Conservation (phyloP, 2,113 vertebrate genomes). For the Podarcis cretensis region DNA sequence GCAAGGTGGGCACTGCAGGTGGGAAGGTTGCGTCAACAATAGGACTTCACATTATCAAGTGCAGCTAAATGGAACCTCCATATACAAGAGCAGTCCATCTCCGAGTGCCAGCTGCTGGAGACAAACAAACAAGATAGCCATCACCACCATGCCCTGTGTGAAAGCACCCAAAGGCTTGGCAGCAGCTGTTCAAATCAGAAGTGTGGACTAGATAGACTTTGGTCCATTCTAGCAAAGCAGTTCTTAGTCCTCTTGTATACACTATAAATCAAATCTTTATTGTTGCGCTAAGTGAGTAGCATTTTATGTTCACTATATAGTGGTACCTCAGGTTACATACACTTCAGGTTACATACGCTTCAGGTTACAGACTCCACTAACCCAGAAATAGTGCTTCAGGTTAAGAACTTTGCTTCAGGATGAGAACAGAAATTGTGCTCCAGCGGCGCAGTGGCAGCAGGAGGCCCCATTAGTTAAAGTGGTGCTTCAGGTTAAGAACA, state of each 20-base stretch:
- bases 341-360: no score
- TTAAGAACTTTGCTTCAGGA: no score
- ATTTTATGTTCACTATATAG: background rate
- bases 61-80: background rate
- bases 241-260: background rate
- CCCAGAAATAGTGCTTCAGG: no score
- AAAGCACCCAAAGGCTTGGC: background rate
- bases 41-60: background rate
- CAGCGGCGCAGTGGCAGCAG: no score
- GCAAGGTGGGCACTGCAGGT: background rate
- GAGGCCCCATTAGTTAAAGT: no score
- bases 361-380: no score
- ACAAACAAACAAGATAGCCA: background rate
- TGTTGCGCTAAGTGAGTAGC: no score
- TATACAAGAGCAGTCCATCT: background rate
- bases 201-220: background rate
- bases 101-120: background rate
- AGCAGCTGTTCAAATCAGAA: background rate
- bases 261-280: background rate
- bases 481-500: no score
- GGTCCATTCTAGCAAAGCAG: background rate
- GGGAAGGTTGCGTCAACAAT: background rate
- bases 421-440: no score
- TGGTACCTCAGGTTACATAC: no score
- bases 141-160: background rate